Percentiles rank a stretch among this genome's conserved stretches.
Evolutionary conservation across 2,113 vertebrate species (phyloP).

Genomic region (Archilochus colubris): DNA sequence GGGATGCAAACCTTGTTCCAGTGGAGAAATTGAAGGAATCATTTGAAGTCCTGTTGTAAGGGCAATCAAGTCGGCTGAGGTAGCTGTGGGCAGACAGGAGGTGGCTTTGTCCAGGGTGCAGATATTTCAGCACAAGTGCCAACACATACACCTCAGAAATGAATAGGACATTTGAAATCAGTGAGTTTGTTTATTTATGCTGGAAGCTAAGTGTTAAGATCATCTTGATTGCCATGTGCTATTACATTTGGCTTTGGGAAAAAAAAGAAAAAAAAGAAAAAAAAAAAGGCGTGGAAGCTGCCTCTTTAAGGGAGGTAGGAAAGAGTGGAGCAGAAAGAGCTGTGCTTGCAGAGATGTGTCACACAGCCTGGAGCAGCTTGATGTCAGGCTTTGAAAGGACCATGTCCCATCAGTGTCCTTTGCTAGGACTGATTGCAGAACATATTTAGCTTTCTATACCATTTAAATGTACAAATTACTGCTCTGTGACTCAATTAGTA

Average conservation of each 20-base stretch:
- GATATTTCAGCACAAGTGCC: not conserved
- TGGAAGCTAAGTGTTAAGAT: not conserved
- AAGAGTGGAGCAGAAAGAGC: not conserved
- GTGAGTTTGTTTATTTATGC: conserved; percentile 22
- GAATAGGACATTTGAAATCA: not conserved
- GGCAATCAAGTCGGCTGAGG: not conserved
- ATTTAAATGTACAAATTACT: conserved; percentile 37
- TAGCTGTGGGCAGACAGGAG: not conserved
- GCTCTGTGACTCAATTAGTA: conserved; percentile 15
- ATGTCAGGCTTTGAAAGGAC: not conserved
- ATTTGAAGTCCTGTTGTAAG: not conserved
- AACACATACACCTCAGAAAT: not conserved
- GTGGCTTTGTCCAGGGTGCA: not conserved
- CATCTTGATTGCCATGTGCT: not conserved
- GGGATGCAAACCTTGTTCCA: not conserved
- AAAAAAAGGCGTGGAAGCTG: not conserved
- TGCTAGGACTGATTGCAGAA: not conserved
- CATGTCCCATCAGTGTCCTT: not conserved
- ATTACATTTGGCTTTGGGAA: not conserved
- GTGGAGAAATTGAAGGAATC: not conserved
- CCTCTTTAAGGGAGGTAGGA: not conserved
- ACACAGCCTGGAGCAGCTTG: not conserved
- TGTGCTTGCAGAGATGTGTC: not conserved
- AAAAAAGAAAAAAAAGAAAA: not conserved
- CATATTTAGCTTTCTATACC: not conserved